Evolutionary conservation across 1,140 invertebrate genomes (phyloP), one percentile per base, ranked within the genome.

Genomic region (Argopecten irradians): DNA sequence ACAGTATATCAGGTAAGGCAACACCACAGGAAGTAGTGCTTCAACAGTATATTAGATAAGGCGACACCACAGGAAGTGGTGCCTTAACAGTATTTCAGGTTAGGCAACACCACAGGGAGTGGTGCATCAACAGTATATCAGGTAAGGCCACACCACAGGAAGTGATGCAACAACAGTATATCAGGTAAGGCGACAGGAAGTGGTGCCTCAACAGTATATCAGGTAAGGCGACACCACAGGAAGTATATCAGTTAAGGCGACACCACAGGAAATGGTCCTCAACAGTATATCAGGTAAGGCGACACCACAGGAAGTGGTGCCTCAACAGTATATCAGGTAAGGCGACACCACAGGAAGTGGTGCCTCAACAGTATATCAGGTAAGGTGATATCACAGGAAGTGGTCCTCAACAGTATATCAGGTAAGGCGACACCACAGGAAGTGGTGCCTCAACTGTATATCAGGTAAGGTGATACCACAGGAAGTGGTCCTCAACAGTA

Each of bases 1-100:
- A n/a, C 55, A 71, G 55, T 71, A 71, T 71, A 71, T n/a, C n/a
- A 71, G 55, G 55, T 71, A 71, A 71, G 55, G 55, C 22, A 71
- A 71, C 55, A 71, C 5, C 55, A 16, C 22, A 71, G 55, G 55
- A 71, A 28, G 55, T 71, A 5, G 55, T 71, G 55, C 22, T n/a
- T 28, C 55, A 71, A 11, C 55, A 71, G 22, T 71, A 71, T 71
- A 71, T 19, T 19, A 46, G 43, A 19, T 46, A 46, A 46, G 43
- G 43, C 2, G 43, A 14, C 43, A 46, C 13, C 43, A 46, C 43
- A 46, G 43, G 19, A 46, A 19, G 43, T 46, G 19, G 43, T 46
- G 19, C 43, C 3, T 19, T 19, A 46, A 19, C 43, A 8, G 43
- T 46, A 46, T 46, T 19, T 19, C 13, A 46, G 14, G 13, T 19